A percentile compares a stretch with the other conserved stretches of the same genome.
These are phyloP conservation scores for Coluber constrictor DNA, from an alignment of 2,797 vertebrate species.

Conservation along the genomic window DNA sequence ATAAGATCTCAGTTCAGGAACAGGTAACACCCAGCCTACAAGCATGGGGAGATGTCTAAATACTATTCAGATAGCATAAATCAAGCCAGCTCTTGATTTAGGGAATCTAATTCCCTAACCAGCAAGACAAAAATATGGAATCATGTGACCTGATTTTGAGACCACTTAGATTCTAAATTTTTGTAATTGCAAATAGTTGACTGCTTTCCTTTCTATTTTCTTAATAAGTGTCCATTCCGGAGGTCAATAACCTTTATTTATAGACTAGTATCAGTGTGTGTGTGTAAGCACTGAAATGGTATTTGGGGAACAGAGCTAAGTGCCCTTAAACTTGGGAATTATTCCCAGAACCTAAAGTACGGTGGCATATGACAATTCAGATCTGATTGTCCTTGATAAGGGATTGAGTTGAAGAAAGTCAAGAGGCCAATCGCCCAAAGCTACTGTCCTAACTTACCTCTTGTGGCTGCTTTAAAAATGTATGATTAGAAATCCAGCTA, in stretches of 20 bases:
- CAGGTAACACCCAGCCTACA: background rate
- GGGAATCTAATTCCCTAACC: background rate
- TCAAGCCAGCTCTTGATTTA: background rate
- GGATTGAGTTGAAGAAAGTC: background rate
- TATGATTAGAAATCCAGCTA: background rate
- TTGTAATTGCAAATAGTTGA: background rate
- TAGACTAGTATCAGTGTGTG: background rate
- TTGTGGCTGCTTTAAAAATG: background rate
- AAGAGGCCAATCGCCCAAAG: background rate
- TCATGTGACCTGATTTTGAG: background rate
- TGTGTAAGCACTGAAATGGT: background rate
- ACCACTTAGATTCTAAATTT: background rate
- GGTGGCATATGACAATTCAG: background rate
- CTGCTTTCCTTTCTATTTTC: background rate
- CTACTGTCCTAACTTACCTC: background rate
- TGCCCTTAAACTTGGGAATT: background rate
- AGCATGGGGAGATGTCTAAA: background rate
- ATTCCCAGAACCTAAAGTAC: background rate
- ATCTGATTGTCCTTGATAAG: background rate
- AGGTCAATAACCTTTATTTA: background rate
- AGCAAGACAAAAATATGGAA: background rate
- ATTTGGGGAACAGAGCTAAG: background rate
- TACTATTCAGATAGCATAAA: background rate
- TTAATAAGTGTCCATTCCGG: background rate
- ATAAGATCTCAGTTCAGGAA: background rate